Conservation (phyloP, 2,888 invertebrate species). For the Torymus auratus region DNA sequence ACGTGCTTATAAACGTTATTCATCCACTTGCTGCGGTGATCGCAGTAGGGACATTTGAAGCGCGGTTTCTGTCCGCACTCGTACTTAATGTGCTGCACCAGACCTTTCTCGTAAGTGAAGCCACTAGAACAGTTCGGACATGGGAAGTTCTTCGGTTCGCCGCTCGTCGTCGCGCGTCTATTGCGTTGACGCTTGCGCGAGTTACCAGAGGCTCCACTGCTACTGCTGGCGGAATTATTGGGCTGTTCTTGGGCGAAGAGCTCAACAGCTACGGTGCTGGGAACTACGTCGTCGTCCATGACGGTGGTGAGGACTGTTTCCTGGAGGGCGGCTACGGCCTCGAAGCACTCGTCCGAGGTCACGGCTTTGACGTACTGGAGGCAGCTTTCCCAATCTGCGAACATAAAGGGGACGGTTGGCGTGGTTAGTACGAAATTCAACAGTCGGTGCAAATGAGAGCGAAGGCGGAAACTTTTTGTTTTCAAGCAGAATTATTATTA, state of each 20-base stretch:
- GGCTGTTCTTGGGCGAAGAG: too few relatives aligned
- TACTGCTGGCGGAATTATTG: too few relatives aligned
- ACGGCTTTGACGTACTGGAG: constrained; percentile 31
- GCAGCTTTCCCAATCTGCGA: constrained; percentile 44
- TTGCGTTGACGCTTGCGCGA: constrained; percentile 4
- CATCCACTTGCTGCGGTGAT: constrained; percentile 68
- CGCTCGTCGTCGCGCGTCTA: neutral
- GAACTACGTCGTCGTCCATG: neutral
- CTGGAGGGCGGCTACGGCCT: constrained; percentile 17
- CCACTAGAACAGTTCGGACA: constrained; percentile 67
- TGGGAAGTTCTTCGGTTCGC: constrained; percentile 42
- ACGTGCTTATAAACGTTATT: constrained; percentile 70
- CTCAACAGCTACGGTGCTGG: too few relatives aligned
- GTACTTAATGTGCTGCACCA: constrained; percentile 70
- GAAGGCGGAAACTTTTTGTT: too few relatives aligned
- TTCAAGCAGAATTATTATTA: too few relatives aligned
- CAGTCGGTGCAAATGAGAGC: too few relatives aligned
- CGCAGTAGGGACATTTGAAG: constrained; percentile 74
- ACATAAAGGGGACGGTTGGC: neutral
- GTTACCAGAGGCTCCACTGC: too few relatives aligned
- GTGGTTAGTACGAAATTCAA: neutral
- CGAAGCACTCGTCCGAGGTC: constrained; percentile 24
- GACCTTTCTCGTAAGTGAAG: constrained; percentile 69
- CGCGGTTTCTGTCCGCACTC: constrained; percentile 74
- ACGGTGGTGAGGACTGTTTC: constrained; percentile 6